A percentile compares a stretch with the other conserved stretches of the same genome.
These are phyloP conservation scores for Anser cygnoides DNA, from an alignment of 2,113 vertebrate genomes.

Conservation along the genomic window DNA sequence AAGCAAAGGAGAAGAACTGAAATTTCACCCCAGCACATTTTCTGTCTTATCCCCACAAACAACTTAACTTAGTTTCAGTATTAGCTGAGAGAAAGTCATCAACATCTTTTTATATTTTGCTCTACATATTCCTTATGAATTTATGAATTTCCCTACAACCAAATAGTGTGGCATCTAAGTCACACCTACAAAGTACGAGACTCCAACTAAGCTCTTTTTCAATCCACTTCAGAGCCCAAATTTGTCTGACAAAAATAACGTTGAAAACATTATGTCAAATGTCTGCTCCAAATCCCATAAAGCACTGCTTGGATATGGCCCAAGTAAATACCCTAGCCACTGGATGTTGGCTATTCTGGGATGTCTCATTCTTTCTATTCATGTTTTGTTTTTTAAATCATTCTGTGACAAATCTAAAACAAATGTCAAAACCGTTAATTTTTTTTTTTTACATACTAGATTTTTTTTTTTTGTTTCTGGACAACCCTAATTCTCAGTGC, in stretches of 20 bases:
- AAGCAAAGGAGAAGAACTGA: neutral
- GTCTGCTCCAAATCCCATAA: constrained; percentile 68
- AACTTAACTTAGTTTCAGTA: neutral
- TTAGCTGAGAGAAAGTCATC: neutral
- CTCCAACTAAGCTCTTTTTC: constrained; percentile 23
- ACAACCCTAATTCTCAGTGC: constrained; percentile 10
- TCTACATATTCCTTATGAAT: neutral
- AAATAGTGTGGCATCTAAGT: neutral
- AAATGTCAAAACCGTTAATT: constrained; percentile 60
- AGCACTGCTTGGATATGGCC: constrained; percentile 43
- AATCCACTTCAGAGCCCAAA: constrained; percentile 13
- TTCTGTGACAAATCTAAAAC: constrained; percentile 73
- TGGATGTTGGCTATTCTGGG: constrained; percentile 69
- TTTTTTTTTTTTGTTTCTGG: constrained; percentile 10
- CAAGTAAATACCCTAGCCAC: constrained; percentile 72
- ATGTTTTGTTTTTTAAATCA: constrained; percentile 71
- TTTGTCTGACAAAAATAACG: constrained; percentile 57
- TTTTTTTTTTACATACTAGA: constrained; percentile 24
- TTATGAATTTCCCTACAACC: neutral
- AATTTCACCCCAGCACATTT: neutral
- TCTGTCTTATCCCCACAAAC: fast-evolving
- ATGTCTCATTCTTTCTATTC: constrained; percentile 73
- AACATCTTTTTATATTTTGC: neutral
- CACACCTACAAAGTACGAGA: neutral
- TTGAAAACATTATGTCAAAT: constrained; percentile 68